Percentiles rank a stretch among this genome's conserved stretches.
These are phyloP conservation scores for Norana najaformis DNA, from an alignment of 2,888 invertebrate genomes.

Conservation along the genomic window DNA sequence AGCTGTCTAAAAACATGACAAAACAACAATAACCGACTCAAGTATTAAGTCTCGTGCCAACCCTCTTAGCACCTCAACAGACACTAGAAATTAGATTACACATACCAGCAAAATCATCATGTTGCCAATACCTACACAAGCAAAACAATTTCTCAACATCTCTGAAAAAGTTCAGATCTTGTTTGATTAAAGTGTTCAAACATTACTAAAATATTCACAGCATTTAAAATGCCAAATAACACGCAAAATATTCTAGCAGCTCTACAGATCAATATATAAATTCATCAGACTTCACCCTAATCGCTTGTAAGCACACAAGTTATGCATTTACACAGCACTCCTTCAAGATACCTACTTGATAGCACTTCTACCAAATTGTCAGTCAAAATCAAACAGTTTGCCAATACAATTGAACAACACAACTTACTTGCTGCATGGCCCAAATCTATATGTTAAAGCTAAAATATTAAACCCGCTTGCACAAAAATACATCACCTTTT, in stretches of 20 bases:
- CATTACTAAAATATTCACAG: neutral
- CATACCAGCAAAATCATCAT: too few species aligned
- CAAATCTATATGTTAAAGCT: neutral
- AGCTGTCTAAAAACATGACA: neutral
- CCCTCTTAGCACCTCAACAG: neutral
- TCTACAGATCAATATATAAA: neutral
- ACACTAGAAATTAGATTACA: neutral
- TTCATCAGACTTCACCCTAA: neutral
- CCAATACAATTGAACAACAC: neutral
- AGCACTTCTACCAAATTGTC: neutral
- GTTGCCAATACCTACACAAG: neutral
- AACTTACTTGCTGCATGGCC: neutral
- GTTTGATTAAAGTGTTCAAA: neutral
- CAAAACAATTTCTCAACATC: neutral
- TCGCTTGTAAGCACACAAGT: neutral
- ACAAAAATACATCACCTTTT: neutral
- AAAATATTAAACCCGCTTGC: neutral
- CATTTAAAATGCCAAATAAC: neutral
- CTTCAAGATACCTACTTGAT: neutral
- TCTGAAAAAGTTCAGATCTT: constrained; percentile 1
- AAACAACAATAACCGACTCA: neutral
- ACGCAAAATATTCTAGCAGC: neutral
- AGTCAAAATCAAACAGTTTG: too few species aligned
- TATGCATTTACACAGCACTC: neutral
- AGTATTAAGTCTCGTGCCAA: neutral